These are phyloP conservation scores for Cactoblastis cactorum DNA, from an alignment of 2,888 invertebrate genomes.

Conservation along the genomic window DNA sequence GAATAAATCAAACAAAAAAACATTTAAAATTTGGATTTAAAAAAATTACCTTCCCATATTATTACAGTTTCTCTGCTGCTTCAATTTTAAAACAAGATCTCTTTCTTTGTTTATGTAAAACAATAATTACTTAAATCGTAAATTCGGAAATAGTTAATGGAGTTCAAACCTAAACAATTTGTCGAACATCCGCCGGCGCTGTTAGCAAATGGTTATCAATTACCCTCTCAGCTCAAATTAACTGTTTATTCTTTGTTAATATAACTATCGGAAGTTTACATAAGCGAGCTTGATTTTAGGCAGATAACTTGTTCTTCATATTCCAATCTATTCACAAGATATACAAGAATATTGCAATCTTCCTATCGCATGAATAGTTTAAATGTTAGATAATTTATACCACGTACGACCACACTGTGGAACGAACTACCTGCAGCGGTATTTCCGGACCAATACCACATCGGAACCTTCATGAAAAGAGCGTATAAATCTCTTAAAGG, in stretches of 20 bases:
- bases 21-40: neutral
- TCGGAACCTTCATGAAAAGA: no score
- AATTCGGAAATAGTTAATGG: neutral
- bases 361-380: no score
- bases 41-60: neutral
- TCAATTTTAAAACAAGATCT: neutral
- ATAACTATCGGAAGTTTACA: neutral
- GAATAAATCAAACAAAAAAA: no score
- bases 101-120: neutral
- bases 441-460: no score
- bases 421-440: no score
- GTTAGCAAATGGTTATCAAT: slow-evolving; percentile 15
- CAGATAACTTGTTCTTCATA: neutral
- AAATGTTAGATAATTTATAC: no score
- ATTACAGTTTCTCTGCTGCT: no score
- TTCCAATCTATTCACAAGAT: no score
- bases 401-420: no score
- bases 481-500: no score
- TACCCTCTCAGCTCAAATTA: slow-evolving; percentile 12
- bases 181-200: neutral
- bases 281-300: neutral
- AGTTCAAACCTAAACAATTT: slow-evolving; percentile 2
- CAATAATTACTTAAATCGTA: no score
- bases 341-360: no score
- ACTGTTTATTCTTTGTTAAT: slow-evolving; percentile 11